These are phyloP conservation scores for Euproctis similis DNA, from an alignment of 2,888 invertebrate species.

Conservation along the genomic window DNA sequence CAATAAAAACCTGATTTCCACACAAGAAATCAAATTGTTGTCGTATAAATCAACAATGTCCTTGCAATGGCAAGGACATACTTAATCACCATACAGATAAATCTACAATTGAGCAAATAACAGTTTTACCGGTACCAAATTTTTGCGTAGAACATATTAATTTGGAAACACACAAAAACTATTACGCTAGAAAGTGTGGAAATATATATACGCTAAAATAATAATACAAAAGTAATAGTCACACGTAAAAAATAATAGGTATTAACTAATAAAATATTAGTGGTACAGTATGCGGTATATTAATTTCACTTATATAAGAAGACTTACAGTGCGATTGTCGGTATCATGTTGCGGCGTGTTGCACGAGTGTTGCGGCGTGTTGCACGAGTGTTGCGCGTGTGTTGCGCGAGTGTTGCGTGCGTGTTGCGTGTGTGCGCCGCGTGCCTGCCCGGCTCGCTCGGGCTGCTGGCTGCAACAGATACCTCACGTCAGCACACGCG, in stretches of 20 bases:
- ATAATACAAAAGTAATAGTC: not conserved
- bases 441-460: slow-evolving; percentile 48
- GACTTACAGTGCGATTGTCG: slow-evolving; percentile 66
- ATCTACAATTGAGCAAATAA: too few relatives aligned
- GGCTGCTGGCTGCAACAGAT: slow-evolving; percentile 68
- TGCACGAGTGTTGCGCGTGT: slow-evolving; percentile 25
- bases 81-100: too few relatives aligned
- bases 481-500: slow-evolving; percentile 66
- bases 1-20: slow-evolving; percentile 69
- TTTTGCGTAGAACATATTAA: too few relatives aligned
- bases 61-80: too few relatives aligned
- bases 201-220: not conserved
- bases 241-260: not conserved
- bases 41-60: slow-evolving; percentile 29
- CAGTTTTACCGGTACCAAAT: too few relatives aligned
- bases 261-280: not conserved
- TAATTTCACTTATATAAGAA: slow-evolving; percentile 3
- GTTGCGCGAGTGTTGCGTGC: slow-evolving; percentile 18
- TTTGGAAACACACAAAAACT: too few relatives aligned
- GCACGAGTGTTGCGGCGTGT: slow-evolving; percentile 16
- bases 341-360: slow-evolving; percentile 42
- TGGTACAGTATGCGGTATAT: not conserved
- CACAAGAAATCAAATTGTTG: slow-evolving; percentile 57
- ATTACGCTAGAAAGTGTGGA: slow-evolving; percentile 52
- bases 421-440: slow-evolving; percentile 25